phyloP scores from a whole-genome alignment of 2,113 vertebrate species.

The Myxocyprinus asiaticus region DNA sequence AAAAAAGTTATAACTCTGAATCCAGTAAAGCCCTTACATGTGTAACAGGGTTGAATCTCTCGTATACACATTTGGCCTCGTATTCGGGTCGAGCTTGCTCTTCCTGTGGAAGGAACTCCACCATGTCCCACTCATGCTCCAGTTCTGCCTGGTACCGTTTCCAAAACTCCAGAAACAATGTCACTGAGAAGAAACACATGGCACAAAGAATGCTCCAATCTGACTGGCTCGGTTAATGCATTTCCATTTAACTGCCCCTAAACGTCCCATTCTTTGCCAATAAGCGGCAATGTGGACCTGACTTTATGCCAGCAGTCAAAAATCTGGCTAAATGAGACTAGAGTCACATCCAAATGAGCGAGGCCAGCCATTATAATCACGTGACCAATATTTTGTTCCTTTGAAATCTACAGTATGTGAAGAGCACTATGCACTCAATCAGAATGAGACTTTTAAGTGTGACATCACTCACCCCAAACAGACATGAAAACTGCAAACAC shows the following conservation, averaged over 20 bases:
- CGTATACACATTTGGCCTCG: conserved; percentile 86
- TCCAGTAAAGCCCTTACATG: conserved; percentile 61
- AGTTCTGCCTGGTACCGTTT: conserved; percentile 90
- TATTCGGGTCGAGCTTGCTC: conserved; percentile 94
- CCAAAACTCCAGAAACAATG: conserved; percentile 96
- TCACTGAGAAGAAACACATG: conserved; percentile 74
- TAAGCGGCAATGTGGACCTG: too few relatives aligned
- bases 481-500: conserved; percentile 99
- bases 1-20: not conserved
- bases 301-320: too few relatives aligned
- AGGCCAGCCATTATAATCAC: too few relatives aligned
- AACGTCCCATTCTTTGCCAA: too few relatives aligned
- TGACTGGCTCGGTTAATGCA: too few relatives aligned
- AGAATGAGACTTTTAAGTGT: not conserved
- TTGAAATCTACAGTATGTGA: not conserved
- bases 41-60: conserved; percentile 78
- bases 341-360: too few relatives aligned
- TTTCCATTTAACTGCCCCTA: too few relatives aligned
- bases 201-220: not conserved
- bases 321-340: too few relatives aligned
- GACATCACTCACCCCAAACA: conserved; percentile 89
- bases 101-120: conserved; percentile 93
- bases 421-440: not conserved
- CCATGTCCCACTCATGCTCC: conserved; percentile 94
- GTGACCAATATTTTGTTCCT: too few relatives aligned